These are phyloP conservation scores for Centropyge bicolor DNA, from an alignment of 2,797 vertebrate genomes.

Conservation along the genomic window DNA sequence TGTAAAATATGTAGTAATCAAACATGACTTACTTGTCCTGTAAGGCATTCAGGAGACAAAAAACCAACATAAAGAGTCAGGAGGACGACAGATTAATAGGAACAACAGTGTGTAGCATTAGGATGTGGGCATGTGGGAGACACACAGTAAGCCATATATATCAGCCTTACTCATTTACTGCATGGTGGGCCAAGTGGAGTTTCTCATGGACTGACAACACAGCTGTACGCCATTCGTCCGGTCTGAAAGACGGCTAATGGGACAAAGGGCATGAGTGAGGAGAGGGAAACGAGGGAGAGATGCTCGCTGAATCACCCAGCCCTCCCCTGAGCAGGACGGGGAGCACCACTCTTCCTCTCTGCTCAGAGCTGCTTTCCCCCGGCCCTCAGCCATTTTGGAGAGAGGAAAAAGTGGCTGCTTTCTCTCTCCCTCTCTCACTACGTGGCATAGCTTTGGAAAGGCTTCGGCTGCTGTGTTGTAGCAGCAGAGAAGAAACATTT, in stretches of 20 bases:
- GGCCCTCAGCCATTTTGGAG: constrained; percentile 89
- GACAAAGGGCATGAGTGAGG: constrained; percentile 70
- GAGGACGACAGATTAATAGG: constrained; percentile 9
- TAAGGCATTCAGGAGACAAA: not conserved
- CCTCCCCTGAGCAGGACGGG: constrained; percentile 77
- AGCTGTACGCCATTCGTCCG: constrained; percentile 72
- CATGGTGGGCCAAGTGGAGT: constrained; percentile 60
- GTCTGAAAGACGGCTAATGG: constrained; percentile 73
- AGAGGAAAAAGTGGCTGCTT: constrained; percentile 81
- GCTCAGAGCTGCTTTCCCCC: constrained; percentile 79
- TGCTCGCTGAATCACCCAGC: constrained; percentile 73
- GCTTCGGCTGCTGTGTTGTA: constrained; percentile 77
- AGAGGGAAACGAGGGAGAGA: constrained; percentile 64
- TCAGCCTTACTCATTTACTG: constrained; percentile 68
- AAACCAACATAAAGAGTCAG: not conserved
- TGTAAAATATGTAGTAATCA: not conserved
- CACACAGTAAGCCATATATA: constrained; percentile 65
- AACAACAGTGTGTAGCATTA: constrained; percentile 43
- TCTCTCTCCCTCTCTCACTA: constrained; percentile 81
- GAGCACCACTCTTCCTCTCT: constrained; percentile 76
- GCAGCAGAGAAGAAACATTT: constrained; percentile 74
- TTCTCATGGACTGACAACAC: constrained; percentile 71
- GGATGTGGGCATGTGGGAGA: constrained; percentile 47
- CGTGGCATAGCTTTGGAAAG: constrained; percentile 85
- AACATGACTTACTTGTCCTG: not conserved